A percentile compares a stretch with the other conserved stretches of the same genome.
phyloP scores from a whole-genome alignment of 2,888 invertebrate genomes.

The Brenthis ino region DNA sequence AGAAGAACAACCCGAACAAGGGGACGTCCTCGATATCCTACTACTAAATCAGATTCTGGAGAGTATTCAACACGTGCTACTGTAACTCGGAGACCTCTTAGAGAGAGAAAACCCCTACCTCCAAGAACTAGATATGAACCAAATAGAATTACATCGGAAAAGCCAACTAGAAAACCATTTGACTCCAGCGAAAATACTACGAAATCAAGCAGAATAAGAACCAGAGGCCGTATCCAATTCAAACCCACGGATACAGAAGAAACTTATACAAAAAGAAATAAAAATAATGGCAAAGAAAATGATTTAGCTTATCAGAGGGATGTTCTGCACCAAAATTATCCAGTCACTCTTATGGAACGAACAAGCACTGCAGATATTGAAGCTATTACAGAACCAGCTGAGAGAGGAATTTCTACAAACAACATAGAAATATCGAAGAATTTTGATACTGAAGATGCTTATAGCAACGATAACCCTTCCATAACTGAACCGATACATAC shows the following conservation, averaged over 20 bases:
- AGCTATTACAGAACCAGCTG: slow-evolving; percentile 69
- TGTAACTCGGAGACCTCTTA: slow-evolving; percentile 74
- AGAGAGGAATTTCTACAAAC: slow-evolving; percentile 53
- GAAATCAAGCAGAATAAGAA: slow-evolving; percentile 63
- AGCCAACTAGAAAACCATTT: slow-evolving; percentile 53
- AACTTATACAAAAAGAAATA: slow-evolving; percentile 56
- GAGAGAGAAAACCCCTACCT: slow-evolving; percentile 77
- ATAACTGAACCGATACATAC: slow-evolving; percentile 57
- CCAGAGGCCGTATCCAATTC: slow-evolving; percentile 79
- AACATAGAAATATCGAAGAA: slow-evolving; percentile 50
- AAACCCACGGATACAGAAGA: slow-evolving; percentile 70
- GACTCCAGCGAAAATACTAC: slow-evolving; percentile 65
- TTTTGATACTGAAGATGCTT: slow-evolving; percentile 71
- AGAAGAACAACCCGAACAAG: slow-evolving; percentile 61
- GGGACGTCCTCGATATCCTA: slow-evolving; percentile 71
- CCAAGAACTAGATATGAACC: slow-evolving; percentile 66
- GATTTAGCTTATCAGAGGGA: slow-evolving; percentile 84
- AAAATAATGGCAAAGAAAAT: slow-evolving; percentile 57
- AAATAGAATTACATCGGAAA: slow-evolving; percentile 70
- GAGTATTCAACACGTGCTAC: slow-evolving; percentile 66
- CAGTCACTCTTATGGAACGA: slow-evolving; percentile 79
- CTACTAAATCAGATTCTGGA: slow-evolving; percentile 65
- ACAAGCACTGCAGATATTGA: slow-evolving; percentile 75
- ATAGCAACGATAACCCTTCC: slow-evolving; percentile 66
- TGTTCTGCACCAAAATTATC: slow-evolving; percentile 84